phyloP scores from a whole-genome alignment of 2,797 vertebrate species.

The Clamator glandarius region DNA sequence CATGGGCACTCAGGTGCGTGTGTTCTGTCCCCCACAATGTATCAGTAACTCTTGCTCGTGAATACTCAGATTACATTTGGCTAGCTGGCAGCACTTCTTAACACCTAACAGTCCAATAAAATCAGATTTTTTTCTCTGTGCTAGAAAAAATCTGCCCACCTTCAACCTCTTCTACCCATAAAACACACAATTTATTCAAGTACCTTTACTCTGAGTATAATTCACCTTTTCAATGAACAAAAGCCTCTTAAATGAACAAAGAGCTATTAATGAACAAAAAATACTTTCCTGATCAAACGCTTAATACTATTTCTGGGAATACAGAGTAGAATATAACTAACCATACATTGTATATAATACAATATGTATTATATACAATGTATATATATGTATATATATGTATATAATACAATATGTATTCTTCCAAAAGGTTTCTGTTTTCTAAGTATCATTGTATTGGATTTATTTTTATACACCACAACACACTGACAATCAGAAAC shows the following conservation, averaged over 20 bases:
- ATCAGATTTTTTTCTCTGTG: conserved; percentile 7
- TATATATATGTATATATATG: neutral
- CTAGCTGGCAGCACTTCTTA: conserved; percentile 42
- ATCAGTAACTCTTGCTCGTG: neutral
- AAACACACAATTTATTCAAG: conserved; percentile 63
- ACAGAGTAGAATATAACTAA: neutral
- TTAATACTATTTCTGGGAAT: conserved; percentile 65
- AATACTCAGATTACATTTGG: conserved; percentile 36
- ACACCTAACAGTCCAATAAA: conserved; percentile 49
- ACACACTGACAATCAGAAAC: neutral
- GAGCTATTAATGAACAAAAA: conserved; percentile 56
- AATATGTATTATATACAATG: neutral
- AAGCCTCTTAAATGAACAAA: conserved; percentile 58
- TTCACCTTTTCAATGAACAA: conserved; percentile 65
- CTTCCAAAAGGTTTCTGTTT: neutral
- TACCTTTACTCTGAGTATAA: conserved; percentile 60
- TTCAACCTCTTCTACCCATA: conserved; percentile 63
- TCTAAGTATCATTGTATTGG: neutral
- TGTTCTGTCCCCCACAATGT: neutral
- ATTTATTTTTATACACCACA: neutral
- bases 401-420: neutral
- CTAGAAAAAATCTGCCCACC: conserved; percentile 60
- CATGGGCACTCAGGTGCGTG: neutral
- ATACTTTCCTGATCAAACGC: conserved; percentile 26
- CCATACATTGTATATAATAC: neutral